These are phyloP conservation scores for Melanchra persicariae DNA, from an alignment of 2,888 invertebrate genomes.

Conservation along the genomic window DNA sequence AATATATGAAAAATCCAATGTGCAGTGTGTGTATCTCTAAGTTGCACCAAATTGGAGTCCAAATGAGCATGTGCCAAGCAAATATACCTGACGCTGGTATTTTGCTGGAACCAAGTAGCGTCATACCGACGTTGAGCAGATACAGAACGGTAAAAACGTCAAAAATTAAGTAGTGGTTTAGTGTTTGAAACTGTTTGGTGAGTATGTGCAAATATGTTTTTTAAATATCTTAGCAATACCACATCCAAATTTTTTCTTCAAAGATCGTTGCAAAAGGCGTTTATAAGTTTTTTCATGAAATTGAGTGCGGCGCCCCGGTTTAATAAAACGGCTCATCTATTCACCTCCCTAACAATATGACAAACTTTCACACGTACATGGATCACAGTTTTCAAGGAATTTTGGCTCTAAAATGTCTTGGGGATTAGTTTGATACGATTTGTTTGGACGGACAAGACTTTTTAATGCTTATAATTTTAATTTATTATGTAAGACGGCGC, in stretches of 20 bases:
- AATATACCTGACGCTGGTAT: too few relatives aligned
- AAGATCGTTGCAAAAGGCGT: conserved; percentile 66
- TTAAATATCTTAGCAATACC: conserved; percentile 48
- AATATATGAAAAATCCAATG: too few relatives aligned
- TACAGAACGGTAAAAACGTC: too few relatives aligned
- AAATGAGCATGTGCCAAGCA: too few relatives aligned
- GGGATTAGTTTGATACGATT: conserved; percentile 15
- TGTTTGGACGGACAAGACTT: background rate
- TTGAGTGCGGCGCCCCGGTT: conserved; percentile 84
- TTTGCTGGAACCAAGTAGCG: too few relatives aligned
- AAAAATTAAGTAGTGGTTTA: too few relatives aligned
- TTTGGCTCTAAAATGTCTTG: conserved; percentile 18
- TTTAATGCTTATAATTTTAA: background rate
- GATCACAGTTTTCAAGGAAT: conserved; percentile 41
- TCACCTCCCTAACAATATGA: conserved; percentile 80
- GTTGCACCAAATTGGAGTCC: too few relatives aligned
- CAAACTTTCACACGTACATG: conserved; percentile 79
- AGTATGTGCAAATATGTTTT: too few relatives aligned
- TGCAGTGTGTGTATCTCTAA: too few relatives aligned
- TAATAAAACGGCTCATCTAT: conserved; percentile 87
- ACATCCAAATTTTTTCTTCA: conserved; percentile 67
- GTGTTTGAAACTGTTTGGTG: too few relatives aligned
- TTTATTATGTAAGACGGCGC: too few relatives aligned
- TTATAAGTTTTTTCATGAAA: conserved; percentile 87
- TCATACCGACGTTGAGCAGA: too few relatives aligned